These are phyloP conservation scores for Typhlomys cinereus DNA, from an alignment of 2,113 vertebrate species.

Conservation along the genomic window DNA sequence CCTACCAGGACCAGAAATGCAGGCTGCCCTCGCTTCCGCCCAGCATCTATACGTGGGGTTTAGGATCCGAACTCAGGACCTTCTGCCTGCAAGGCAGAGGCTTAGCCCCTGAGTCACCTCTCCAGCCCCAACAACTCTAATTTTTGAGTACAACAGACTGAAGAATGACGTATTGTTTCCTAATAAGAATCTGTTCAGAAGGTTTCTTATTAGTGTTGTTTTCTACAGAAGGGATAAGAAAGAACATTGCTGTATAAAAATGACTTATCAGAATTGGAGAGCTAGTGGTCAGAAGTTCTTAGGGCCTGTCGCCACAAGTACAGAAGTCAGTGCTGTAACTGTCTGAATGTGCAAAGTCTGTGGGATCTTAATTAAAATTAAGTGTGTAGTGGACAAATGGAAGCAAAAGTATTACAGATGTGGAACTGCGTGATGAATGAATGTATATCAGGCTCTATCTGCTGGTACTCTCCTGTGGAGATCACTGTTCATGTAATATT, in stretches of 20 bases:
- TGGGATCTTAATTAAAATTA: neutral
- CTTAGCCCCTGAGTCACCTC: too few relatives aligned
- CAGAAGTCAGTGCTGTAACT: neutral
- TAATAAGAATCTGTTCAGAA: conserved; percentile 20
- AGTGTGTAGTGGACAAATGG: neutral
- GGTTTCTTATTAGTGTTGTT: neutral
- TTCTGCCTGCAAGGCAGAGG: too few relatives aligned
- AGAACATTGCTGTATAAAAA: neutral
- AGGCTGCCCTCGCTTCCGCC: too few relatives aligned
- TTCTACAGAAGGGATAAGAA: neutral
- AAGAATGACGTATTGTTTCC: neutral
- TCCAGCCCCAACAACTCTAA: too few relatives aligned
- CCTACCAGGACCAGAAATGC: too few relatives aligned
- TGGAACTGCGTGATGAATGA: neutral
- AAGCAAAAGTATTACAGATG: conserved; percentile 1
- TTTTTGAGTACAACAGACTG: neutral
- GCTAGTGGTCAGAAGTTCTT: neutral
- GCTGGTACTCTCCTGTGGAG: neutral
- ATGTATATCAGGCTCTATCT: neutral
- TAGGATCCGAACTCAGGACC: too few relatives aligned
- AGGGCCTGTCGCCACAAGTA: neutral
- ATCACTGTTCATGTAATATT: too few relatives aligned
- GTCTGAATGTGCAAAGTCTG: neutral
- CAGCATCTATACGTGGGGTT: too few relatives aligned
- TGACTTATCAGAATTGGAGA: neutral